Conservation (phyloP, 2,113 vertebrate species). For the Rhizomys pruinosus region DNA sequence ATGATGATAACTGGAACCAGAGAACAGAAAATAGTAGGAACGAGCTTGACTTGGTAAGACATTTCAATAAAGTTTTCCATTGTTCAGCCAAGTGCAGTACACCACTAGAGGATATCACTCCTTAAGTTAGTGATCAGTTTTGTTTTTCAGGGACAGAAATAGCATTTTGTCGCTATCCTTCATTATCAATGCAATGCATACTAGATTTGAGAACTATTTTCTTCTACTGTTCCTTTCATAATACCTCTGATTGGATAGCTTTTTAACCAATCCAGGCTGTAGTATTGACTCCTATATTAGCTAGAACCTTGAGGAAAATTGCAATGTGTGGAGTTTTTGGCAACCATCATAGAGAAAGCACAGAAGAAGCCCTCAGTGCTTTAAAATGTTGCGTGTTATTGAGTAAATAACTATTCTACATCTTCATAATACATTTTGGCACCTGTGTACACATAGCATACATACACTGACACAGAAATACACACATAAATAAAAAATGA, state of each 20-base stretch:
- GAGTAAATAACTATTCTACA: not conserved
- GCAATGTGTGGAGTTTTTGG: not conserved
- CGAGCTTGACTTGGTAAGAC: not conserved
- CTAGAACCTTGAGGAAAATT: not conserved
- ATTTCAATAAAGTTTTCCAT: conserved; percentile 3
- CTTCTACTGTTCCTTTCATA: not conserved
- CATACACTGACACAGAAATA: too few relatives aligned
- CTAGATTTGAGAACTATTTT: not conserved
- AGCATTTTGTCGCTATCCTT: not conserved
- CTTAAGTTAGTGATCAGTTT: not conserved
- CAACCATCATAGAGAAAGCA: not conserved
- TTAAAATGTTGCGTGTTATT: not conserved
- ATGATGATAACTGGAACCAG: not conserved
- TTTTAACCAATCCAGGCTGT: not conserved
- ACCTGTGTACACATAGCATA: not conserved
- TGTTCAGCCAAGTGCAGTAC: not conserved
- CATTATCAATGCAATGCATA: not conserved
- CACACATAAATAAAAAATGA: not conserved
- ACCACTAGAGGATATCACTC: not conserved
- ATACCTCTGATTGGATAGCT: not conserved
- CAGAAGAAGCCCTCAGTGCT: not conserved
- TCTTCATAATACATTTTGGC: not conserved
- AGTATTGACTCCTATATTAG: not conserved
- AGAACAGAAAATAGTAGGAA: not conserved
- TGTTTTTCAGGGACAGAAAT: conserved; percentile 18